Conservation (phyloP, 2,797 vertebrate genomes). For the Sebastes cheni region DNA sequence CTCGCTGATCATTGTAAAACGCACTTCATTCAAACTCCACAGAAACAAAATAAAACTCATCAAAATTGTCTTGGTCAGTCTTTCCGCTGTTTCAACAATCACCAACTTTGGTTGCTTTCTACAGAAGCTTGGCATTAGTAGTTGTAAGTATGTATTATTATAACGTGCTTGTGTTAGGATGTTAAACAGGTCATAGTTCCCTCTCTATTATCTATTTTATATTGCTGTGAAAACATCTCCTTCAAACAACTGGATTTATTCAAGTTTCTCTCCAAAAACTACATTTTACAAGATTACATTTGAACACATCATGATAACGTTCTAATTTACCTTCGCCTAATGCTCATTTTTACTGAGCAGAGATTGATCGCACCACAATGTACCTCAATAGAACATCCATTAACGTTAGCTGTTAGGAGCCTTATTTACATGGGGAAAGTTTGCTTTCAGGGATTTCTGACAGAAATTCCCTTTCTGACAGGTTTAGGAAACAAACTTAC, state of each 20-base stretch:
- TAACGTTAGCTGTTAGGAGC: neutral
- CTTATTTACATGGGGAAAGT: neutral
- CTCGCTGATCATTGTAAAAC: neutral
- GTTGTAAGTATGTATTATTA: neutral
- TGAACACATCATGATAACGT: neutral
- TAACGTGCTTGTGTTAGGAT: too few relatives aligned
- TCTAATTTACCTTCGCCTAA: neutral
- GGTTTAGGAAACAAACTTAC: too few relatives aligned
- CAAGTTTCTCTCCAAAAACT: too few relatives aligned
- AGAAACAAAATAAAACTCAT: too few relatives aligned
- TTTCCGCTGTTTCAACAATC: neutral
- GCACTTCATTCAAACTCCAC: neutral
- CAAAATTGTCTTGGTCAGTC: too few relatives aligned
- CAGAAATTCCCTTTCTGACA: neutral
- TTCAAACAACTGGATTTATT: neutral
- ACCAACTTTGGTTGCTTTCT: neutral
- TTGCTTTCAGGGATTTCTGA: neutral
- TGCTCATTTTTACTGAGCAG: neutral
- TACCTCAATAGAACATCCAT: neutral
- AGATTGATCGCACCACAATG: neutral
- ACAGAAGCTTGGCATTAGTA: neutral
- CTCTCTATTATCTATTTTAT: neutral
- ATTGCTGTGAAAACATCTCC: neutral
- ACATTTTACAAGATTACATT: neutral
- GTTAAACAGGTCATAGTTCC: neutral